These are phyloP conservation scores for Aphis craccivora DNA, from an alignment of 1,140 invertebrate genomes.

Conservation along the genomic window DNA sequence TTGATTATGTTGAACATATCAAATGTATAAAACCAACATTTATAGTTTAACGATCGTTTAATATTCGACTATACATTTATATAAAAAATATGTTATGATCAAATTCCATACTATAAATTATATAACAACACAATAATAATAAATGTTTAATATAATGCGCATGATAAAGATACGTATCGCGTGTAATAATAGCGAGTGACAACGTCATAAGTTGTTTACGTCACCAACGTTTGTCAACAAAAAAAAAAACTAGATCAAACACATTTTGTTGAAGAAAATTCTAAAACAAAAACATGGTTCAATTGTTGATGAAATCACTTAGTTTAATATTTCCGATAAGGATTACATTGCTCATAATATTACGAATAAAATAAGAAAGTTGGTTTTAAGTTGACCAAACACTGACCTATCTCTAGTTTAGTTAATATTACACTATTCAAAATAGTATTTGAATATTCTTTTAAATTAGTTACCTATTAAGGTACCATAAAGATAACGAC, in stretches of 20 bases:
- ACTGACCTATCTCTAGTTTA: neutral
- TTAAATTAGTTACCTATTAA: too few relatives aligned
- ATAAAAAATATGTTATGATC: slow-evolving; percentile 10
- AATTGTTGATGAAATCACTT: neutral
- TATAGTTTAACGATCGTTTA: neutral
- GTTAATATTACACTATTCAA: neutral
- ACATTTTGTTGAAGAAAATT: neutral
- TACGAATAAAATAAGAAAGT: too few relatives aligned
- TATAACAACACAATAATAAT: neutral
- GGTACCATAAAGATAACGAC: too few relatives aligned
- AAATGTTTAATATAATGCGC: neutral
- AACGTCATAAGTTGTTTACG: neutral
- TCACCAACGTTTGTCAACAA: slow-evolving; percentile 1
- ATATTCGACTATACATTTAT: neutral
- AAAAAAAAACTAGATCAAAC: neutral
- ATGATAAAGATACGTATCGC: neutral
- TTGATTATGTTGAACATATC: neutral
- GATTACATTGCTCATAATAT: neutral
- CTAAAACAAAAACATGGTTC: neutral
- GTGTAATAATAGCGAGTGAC: neutral
- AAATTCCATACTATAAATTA: slow-evolving; percentile 14
- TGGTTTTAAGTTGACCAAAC: neutral
- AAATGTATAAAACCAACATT: neutral
- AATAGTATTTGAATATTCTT: neutral
- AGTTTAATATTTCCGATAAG: neutral